phyloP scores from a whole-genome alignment of 1,140 invertebrate species.

The Drosophila carrolli region DNA sequence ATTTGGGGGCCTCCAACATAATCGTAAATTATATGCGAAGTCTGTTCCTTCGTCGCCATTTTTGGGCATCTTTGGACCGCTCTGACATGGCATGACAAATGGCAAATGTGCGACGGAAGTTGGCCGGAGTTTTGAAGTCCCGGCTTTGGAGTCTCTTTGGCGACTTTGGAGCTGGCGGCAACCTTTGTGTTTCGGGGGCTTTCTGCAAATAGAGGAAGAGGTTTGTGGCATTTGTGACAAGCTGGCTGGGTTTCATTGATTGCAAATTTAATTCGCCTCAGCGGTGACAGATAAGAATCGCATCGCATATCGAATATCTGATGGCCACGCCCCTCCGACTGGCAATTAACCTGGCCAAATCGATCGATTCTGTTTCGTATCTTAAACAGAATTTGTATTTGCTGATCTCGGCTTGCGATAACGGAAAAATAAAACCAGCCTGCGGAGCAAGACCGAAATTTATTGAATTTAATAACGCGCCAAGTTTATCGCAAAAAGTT shows the following conservation, averaged over 20 bases:
- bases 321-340: constrained; percentile 36
- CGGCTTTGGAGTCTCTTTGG: constrained; percentile 1
- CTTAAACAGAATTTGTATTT: constrained; percentile 83
- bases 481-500: constrained; percentile 79
- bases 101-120: constrained; percentile 79
- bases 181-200: constrained; percentile 29
- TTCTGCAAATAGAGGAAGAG: constrained; percentile 38
- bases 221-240: constrained; percentile 55
- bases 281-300: constrained; percentile 58
- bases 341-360: constrained; percentile 51
- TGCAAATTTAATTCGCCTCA: constrained; percentile 54
- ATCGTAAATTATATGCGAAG: constrained; percentile 76
- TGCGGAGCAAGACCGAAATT: constrained; percentile 46
- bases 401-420: constrained; percentile 55
- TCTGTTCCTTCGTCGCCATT: constrained; percentile 54
- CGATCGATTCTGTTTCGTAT: constrained; percentile 58
- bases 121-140: constrained; percentile 42
- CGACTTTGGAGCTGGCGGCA: constrained; percentile 30
- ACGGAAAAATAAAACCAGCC: constrained; percentile 15
- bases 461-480: constrained; percentile 83
- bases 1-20: constrained; percentile 31
- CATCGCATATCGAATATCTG: constrained; percentile 5
- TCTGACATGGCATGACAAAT: constrained; percentile 73
- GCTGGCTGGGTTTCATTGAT: constrained; percentile 70
- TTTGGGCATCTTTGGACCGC: constrained; percentile 52